phyloP scores from a whole-genome alignment of 2,888 invertebrate species.

The Oscheius sp. region DNA sequence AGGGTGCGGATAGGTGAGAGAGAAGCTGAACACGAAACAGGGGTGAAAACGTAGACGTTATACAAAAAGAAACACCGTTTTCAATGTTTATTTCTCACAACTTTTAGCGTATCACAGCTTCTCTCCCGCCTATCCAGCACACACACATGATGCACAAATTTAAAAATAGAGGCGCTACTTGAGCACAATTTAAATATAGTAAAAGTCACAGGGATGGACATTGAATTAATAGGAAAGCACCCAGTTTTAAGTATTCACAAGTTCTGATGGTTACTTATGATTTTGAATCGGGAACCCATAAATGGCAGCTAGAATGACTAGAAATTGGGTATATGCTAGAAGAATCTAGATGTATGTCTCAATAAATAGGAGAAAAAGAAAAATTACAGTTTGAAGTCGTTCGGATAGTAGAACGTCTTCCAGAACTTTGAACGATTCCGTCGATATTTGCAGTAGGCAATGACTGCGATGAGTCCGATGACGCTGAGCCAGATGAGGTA shows the following conservation, averaged over 20 bases:
- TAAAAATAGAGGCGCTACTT: not conserved
- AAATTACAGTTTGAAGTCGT: constrained; percentile 73
- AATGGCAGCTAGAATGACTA: not conserved
- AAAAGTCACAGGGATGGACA: too few relatives aligned
- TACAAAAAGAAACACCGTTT: not conserved
- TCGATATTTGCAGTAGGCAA: constrained; percentile 70
- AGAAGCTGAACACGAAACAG: constrained; percentile 19
- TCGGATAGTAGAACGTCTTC: constrained; percentile 72
- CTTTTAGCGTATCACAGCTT: constrained; percentile 32
- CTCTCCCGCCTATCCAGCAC: constrained; percentile 26
- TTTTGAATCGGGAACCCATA: too few relatives aligned
- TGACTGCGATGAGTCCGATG: constrained; percentile 56
- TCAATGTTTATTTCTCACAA: constrained; percentile 16
- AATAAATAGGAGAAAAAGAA: constrained; percentile 38
- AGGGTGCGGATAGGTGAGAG: constrained; percentile 27
- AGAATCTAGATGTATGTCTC: not conserved
- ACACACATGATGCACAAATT: not conserved
- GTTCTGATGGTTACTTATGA: too few relatives aligned
- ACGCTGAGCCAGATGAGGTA: constrained; percentile 56
- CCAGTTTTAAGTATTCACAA: too few relatives aligned
- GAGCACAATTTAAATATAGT: not conserved
- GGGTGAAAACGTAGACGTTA: not conserved
- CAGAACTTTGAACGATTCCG: constrained; percentile 71
- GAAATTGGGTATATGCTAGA: not conserved
- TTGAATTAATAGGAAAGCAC: too few relatives aligned